These are phyloP conservation scores for Heptranchias perlo DNA, from an alignment of 2,113 vertebrate genomes.

Conservation along the genomic window DNA sequence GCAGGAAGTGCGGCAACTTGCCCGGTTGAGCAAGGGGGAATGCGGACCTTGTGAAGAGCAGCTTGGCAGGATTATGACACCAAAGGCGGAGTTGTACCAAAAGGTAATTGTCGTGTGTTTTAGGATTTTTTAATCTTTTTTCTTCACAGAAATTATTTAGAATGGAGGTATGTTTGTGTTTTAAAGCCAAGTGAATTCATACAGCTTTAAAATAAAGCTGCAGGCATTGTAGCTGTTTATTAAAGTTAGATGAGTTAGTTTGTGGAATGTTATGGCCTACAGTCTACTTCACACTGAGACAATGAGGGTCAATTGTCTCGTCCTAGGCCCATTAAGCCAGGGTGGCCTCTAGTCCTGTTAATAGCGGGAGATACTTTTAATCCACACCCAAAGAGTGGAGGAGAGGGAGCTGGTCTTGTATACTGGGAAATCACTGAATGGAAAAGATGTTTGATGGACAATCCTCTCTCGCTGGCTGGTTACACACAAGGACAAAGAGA, in stretches of 20 bases:
- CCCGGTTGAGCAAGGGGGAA: not conserved
- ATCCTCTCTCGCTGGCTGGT: not conserved
- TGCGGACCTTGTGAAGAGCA: not conserved
- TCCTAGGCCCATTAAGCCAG: not conserved
- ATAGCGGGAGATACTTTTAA: too few species aligned
- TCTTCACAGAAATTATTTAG: not conserved
- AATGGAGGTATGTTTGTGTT: not conserved
- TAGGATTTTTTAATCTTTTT: not conserved
- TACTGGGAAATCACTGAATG: not conserved
- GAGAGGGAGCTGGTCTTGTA: not conserved
- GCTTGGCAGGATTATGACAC: not conserved
- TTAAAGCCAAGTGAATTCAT: not conserved
- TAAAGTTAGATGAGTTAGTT: not conserved
- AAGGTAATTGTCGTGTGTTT: not conserved
- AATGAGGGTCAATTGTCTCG: not conserved
- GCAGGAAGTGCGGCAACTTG: not conserved
- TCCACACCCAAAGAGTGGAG: too few species aligned
- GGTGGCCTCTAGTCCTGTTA: not conserved
- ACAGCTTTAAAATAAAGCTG: not conserved
- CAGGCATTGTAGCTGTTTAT: not conserved
- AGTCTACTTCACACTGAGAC: not conserved
- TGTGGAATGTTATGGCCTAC: not conserved
- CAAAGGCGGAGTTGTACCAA: not conserved
- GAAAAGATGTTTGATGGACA: not conserved
- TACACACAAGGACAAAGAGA: not conserved